phyloP scores from a whole-genome alignment of 2,888 invertebrate species.

The Drepana falcataria region DNA sequence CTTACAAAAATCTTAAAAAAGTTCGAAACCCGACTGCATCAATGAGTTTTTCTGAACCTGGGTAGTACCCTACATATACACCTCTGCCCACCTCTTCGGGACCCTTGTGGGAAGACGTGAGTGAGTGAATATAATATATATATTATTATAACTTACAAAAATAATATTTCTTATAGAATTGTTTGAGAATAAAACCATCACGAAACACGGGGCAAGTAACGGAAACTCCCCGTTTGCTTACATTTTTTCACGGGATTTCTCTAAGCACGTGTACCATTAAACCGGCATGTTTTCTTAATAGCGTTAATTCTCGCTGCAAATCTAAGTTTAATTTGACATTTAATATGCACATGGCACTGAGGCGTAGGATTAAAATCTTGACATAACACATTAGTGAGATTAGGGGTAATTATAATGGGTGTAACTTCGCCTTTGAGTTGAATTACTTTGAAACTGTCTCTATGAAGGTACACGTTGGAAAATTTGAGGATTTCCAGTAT shows the following conservation, averaged over 20 bases:
- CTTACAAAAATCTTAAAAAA: too few species aligned
- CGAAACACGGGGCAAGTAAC: too few species aligned
- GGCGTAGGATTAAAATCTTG: slow-evolving; percentile 25
- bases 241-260: neutral
- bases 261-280: neutral
- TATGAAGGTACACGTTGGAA: neutral
- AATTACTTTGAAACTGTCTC: slow-evolving; percentile 1
- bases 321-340: slow-evolving; percentile 6
- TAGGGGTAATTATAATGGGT: slow-evolving; percentile 34
- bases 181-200: too few species aligned
- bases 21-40: too few species aligned
- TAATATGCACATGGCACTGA: slow-evolving; percentile 12
- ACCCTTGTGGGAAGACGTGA: too few species aligned
- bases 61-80: too few species aligned
- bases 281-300: neutral
- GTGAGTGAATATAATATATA: too few species aligned
- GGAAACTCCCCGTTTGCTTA: too few species aligned
- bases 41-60: too few species aligned
- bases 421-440: slow-evolving; percentile 25
- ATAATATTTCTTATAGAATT: too few species aligned
- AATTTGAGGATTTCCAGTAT: neutral
- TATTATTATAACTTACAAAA: too few species aligned
- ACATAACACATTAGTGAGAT: slow-evolving; percentile 30
- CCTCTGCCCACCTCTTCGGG: too few species aligned
- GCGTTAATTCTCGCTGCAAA: neutral